Evolutionary conservation across 2,113 vertebrate species (phyloP).

Genomic region (Rafetus swinhoei): DNA sequence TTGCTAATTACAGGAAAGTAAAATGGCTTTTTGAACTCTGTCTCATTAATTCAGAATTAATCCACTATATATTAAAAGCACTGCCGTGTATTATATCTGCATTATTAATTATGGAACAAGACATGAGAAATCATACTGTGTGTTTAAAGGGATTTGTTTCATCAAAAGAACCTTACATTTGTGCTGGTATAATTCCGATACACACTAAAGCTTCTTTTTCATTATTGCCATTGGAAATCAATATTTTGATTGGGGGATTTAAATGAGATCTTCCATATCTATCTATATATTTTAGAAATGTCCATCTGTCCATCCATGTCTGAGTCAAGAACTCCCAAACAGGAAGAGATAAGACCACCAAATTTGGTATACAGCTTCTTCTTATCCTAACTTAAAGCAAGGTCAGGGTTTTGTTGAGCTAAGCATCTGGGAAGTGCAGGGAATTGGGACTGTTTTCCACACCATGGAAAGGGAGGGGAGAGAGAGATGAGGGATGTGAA

Average conservation of each 20-base stretch:
- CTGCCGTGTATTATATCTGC: background rate
- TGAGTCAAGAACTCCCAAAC: too few relatives aligned
- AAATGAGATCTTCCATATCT: background rate
- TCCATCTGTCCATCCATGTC: too few relatives aligned
- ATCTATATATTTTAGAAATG: too few relatives aligned
- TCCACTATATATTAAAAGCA: constrained; percentile 21
- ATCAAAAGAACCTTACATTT: background rate
- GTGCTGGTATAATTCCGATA: background rate
- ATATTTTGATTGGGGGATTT: background rate
- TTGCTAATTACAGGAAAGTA: constrained; percentile 19
- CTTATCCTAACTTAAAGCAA: too few relatives aligned
- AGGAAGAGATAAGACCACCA: too few relatives aligned
- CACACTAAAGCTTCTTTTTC: background rate
- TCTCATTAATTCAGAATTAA: constrained; percentile 26
- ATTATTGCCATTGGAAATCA: background rate
- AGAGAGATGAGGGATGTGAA: too few relatives aligned
- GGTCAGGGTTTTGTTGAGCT: too few relatives aligned
- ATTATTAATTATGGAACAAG: constrained; percentile 21
- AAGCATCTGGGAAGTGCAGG: too few relatives aligned
- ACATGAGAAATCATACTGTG: background rate
- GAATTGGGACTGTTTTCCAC: too few relatives aligned
- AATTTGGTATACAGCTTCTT: too few relatives aligned
- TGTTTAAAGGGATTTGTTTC: background rate
- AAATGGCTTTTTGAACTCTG: constrained; percentile 29
- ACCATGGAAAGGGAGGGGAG: too few relatives aligned